Percentiles rank a stretch among this genome's conserved stretches.
Conservation (phyloP, 2,888 invertebrate genomes). For the Drosophila paramelanica region DNA sequence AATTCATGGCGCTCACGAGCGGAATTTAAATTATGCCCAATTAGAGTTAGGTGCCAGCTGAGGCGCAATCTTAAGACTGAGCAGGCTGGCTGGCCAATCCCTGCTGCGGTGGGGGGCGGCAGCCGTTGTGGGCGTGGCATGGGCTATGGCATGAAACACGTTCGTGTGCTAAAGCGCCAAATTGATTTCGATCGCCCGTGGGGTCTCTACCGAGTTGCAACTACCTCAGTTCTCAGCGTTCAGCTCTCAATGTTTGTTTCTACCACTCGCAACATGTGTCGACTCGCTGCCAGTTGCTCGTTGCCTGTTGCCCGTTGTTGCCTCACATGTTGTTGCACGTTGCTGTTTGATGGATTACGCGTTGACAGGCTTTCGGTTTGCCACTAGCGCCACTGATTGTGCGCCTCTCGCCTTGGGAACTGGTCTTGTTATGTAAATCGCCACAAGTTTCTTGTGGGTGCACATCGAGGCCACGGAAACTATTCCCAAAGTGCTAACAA, state of each 20-base stretch:
- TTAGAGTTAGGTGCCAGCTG: conserved; percentile 78
- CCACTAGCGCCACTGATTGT: conserved; percentile 73
- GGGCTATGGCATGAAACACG: conserved; percentile 51
- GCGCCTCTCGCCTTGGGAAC: conserved; percentile 74
- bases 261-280: conserved; percentile 37
- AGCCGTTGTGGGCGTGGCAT: conserved; percentile 68
- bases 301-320: conserved; percentile 30
- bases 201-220: conserved; percentile 43
- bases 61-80: conserved; percentile 28
- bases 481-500: conserved; percentile 70
- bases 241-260: conserved; percentile 46
- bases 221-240: conserved; percentile 3
- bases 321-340: conserved; percentile 49
- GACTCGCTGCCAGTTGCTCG: conserved; percentile 20
- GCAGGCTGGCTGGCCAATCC: conserved; percentile 46
- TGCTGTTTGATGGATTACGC: conserved; percentile 81
- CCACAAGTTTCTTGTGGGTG: conserved; percentile 66
- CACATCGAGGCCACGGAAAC: conserved; percentile 49
- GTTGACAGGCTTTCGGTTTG: conserved; percentile 78
- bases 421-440: conserved; percentile 77
- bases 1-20: conserved; percentile 83
- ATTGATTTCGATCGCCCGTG: conserved; percentile 80
- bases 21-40: conserved; percentile 84
- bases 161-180: conserved; percentile 80
- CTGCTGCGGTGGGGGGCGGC: conserved; percentile 51